Evolutionary conservation across 2,113 vertebrate genomes (phyloP).

Genomic region (Chaetura pelagica): DNA sequence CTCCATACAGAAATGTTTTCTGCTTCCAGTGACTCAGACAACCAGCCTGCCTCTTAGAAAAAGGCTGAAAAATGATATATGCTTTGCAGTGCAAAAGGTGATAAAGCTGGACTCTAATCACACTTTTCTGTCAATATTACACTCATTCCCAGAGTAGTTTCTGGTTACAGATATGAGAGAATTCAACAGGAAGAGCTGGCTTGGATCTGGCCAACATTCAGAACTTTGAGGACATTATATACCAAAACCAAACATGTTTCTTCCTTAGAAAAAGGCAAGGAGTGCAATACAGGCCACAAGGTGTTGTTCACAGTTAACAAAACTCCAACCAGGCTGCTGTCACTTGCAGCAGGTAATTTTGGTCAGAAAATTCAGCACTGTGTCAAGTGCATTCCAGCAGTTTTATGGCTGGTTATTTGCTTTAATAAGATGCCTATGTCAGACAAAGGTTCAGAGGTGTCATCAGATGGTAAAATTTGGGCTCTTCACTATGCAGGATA

Average conservation of each 20-base stretch:
- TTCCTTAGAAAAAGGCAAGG: background rate
- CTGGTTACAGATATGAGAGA: background rate
- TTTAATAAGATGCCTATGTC: background rate
- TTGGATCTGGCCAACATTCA: background rate
- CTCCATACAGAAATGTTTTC: background rate
- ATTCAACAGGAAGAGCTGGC: background rate
- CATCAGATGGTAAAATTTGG: background rate
- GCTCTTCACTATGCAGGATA: background rate
- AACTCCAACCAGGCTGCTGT: background rate
- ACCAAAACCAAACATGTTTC: background rate
- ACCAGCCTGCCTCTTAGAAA: background rate
- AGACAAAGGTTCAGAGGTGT: background rate
- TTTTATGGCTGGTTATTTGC: background rate
- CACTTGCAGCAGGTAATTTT: background rate
- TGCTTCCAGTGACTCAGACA: background rate
- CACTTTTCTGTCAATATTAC: background rate
- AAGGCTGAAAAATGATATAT: background rate
- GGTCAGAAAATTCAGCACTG: background rate
- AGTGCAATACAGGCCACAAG: background rate
- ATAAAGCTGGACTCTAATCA: background rate
- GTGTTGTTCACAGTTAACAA: background rate
- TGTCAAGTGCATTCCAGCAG: background rate
- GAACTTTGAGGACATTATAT: background rate
- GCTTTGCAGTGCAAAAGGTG: background rate
- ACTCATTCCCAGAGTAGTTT: background rate